Base-by-base conservation (phyloP, 2,797 vertebrate species). In the Megalops cyprinoides region DNA sequence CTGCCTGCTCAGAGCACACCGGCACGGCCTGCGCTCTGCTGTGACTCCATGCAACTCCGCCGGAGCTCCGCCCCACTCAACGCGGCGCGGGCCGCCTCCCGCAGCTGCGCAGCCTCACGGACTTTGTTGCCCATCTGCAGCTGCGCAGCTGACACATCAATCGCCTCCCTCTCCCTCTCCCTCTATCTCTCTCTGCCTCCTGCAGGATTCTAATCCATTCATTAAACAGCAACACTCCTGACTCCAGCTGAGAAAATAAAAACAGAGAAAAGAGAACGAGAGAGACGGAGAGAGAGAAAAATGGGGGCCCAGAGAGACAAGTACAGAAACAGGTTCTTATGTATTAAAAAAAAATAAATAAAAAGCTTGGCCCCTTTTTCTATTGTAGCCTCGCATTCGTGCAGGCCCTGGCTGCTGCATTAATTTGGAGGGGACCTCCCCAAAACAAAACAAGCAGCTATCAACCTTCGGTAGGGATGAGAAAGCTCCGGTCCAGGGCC, bases 141-240 rank as follows among this genome's bases (percentile, higher is more conserved):
- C 46, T 48, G 46, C 46, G 46, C 46, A 48, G 46, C 46, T 10
- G 10, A 4, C 4, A 4, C 46, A 48, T 48, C 46, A 48, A 48
- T 48, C 4, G 46, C 34, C 53, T 15, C n/a, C 67, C 51, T 2
- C 77, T 28, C 28, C 3, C n/a, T 73, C 48, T 58, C 39, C 4
- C 49, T 34, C 39, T 74, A 23, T 31, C 23, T 10, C n/a, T 23
- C 51, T 14, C 53, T 56, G 48, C 34, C 88, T 87, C 87, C 89
- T 87, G 84, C 86, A 89, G 85, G 86, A 7, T 42, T 42, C 44
- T 42, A 73, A 73, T 42, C 28, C n/a, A n/a, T n/a, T 69, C 31
- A 14, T 69, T 39, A 44, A n/a, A 51, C 46, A 74, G 23, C 10
- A 31, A 51, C 25, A 74, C 25, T 46, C 31, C 15, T 7, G 49